These are phyloP conservation scores for Enteromius argenteus DNA, from an alignment of 2,797 vertebrate genomes.

Conservation along the genomic window DNA sequence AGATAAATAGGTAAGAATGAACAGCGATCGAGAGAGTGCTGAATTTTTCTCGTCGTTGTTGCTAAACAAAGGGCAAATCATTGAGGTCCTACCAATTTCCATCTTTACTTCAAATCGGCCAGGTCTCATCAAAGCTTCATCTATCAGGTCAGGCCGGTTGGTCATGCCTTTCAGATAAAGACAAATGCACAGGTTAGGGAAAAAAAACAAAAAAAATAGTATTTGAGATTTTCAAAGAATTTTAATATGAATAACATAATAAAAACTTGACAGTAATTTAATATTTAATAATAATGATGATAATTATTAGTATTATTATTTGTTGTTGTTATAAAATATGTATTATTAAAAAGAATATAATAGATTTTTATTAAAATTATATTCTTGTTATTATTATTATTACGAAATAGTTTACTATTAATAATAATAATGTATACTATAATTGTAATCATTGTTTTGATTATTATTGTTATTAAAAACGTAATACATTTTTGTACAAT, in stretches of 20 bases:
- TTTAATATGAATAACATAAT: neutral
- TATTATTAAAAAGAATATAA: no score
- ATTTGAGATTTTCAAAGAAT: neutral
- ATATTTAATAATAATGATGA: neutral
- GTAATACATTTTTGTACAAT: neutral
- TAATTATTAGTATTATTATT: neutral
- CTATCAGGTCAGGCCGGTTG: constrained; percentile 97
- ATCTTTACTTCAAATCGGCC: constrained; percentile 98
- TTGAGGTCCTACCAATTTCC: constrained; percentile 89
- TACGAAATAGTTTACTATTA: neutral
- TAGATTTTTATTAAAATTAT: no score
- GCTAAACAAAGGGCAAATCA: neutral
- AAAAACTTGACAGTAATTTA: neutral
- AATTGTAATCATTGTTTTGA: neutral
- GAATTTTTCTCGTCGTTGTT: neutral
- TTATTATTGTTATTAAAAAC: neutral
- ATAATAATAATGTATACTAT: neutral
- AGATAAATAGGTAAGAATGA: neutral
- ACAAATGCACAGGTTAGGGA: constrained; percentile 6
- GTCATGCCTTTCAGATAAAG: constrained; percentile 88
- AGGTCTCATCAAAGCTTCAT: constrained; percentile 95
- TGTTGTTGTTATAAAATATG: neutral
- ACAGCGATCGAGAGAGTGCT: neutral
- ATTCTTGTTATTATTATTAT: no score
- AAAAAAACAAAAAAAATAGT: no score